phyloP scores from a whole-genome alignment of 2,113 vertebrate species.

The Naja naja region DNA sequence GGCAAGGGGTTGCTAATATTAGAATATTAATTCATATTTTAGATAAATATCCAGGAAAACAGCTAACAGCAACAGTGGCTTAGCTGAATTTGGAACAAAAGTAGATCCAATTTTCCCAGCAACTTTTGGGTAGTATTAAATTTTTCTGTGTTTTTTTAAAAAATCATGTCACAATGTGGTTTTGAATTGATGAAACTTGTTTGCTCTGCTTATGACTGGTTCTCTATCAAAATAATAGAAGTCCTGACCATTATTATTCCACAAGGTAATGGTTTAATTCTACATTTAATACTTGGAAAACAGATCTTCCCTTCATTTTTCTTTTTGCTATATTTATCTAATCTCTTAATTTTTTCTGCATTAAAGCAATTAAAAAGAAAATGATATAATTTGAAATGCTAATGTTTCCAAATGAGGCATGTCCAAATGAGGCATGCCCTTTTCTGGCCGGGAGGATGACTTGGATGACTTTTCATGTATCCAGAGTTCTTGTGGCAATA shows the following conservation, averaged over 20 bases:
- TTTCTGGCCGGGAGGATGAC: background rate
- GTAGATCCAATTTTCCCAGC: background rate
- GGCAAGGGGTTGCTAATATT: background rate
- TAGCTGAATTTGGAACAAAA: background rate
- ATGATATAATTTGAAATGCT: background rate
- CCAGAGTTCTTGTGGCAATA: background rate
- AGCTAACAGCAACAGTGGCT: background rate
- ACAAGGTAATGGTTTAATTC: background rate
- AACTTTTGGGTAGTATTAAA: background rate
- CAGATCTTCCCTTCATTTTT: background rate
- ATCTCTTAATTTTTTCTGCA: background rate
- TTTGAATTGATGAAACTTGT: background rate
- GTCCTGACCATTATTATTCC: background rate
- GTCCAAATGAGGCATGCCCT: too few species aligned
- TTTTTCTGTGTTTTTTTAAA: background rate
- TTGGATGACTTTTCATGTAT: background rate
- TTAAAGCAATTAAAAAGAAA: background rate
- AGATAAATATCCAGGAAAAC: background rate
- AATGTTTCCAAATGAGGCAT: background rate
- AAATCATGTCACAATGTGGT: background rate
- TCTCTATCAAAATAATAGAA: background rate
- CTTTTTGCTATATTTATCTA: background rate
- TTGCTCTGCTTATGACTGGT: background rate
- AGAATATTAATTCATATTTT: background rate
- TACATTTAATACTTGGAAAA: background rate